A percentile compares a stretch with the other conserved stretches of the same genome.
Evolutionary conservation across 2,797 vertebrate genomes (phyloP).

Genomic region (Enoplosus armatus): DNA sequence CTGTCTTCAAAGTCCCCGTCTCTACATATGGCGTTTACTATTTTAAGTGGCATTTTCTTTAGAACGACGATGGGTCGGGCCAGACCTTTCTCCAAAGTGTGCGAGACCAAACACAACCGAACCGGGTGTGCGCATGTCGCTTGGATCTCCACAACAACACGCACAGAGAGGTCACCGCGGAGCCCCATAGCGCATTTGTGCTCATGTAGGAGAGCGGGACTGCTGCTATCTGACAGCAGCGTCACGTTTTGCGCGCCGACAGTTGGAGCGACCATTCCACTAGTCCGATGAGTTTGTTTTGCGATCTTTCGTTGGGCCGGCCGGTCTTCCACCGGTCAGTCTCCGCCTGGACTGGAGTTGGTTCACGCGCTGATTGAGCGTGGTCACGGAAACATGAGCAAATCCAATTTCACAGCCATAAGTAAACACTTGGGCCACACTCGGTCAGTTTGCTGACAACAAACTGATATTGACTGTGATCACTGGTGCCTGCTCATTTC

Average conservation of each 20-base stretch:
- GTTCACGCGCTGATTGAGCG: slow-evolving; percentile 26
- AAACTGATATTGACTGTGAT: slow-evolving; percentile 75
- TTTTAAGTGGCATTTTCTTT: no score
- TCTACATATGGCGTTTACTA: no score
- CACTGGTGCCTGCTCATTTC: slow-evolving; percentile 64
- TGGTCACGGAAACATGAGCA: slow-evolving; percentile 37
- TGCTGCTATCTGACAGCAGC: neutral
- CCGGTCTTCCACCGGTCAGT: neutral
- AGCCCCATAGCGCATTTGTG: neutral
- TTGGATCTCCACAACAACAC: neutral
- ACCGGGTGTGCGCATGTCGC: neutral
- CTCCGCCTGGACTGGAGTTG: neutral
- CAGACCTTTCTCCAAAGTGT: no score
- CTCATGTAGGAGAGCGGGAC: neutral
- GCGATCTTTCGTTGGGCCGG: slow-evolving; percentile 2
- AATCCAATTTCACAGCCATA: slow-evolving; percentile 56
- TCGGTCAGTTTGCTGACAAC: slow-evolving; percentile 65
- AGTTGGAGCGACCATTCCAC: neutral
- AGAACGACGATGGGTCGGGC: no score
- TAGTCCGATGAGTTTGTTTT: neutral
- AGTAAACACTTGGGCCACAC: slow-evolving; percentile 65
- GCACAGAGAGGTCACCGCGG: neutral
- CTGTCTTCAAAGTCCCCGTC: no score
- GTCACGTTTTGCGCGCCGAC: neutral
- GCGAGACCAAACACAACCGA: no score